Evolutionary conservation across 2,888 invertebrate species (phyloP), one percentile per base, ranked within the genome.

Genomic region (Morinoia aosen): DNA sequence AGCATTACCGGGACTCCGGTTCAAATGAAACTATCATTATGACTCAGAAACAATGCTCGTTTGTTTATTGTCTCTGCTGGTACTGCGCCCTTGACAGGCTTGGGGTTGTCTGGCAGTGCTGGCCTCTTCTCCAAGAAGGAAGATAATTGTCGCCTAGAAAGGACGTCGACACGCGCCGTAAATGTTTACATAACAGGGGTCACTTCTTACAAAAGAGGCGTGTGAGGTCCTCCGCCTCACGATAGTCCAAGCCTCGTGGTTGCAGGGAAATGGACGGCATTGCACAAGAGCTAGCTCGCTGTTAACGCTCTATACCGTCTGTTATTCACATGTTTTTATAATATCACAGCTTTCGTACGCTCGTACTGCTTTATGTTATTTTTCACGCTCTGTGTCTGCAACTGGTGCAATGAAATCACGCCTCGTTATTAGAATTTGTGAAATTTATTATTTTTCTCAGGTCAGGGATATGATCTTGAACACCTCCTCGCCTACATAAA

Each of bases 41-140:
- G 76, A 16, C 76, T 76, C 76, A 76, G 76, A 76, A 76, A 76
- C 76, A 76, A 76, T 76, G 76, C 19, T 76, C 76, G 76, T 76
- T 76, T 76, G 76, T 76, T 25, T 16, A 76, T 76, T 76, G 76
- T 76, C 76, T 76, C 25, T 25, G 76, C 76, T 33, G 76, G 76
- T 33, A 76, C 76, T 1, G 25, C 76, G 76, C 76, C 76, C 76
- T 76, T 33, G 76, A 76, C 76, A 76, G 76, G 76, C 76, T 33
- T 76, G 33, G 76, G 25, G 76, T 76, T 76, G 33, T 76, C 33
- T 25, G 3, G 76, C 33, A 76, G 33, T 33, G 19, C 61, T 12
- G 8, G 61, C 8, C 61, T 61, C 61, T 76, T 33, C 33, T 19
- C 76, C 76, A 76, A 76, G 76, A 76, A 76, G 25, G 33, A 76